Evolutionary conservation across 30 jellyfish, hydroid and myxozoan species (phyloP), one percentile per base, ranked within the genome.

Genomic region (Pelagia noctiluca): DNA sequence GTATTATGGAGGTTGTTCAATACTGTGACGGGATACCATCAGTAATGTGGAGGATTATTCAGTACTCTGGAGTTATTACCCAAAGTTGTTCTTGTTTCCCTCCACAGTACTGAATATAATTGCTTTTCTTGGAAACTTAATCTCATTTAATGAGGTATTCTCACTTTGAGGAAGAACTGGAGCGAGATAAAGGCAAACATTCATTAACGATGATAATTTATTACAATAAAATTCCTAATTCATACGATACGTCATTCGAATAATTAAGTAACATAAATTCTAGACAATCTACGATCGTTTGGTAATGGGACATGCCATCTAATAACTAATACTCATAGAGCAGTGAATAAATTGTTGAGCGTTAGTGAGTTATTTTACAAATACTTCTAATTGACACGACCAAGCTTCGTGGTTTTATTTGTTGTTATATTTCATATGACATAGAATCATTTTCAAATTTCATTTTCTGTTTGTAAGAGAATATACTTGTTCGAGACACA

Each of bases 281-380:
- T 10, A 18, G 3, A 70, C n/a, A 33, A 38, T 21, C 36, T 19
- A 28, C 50, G n/a, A 23, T n/a, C 42, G 23, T 22, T 35, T 34
- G 5, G 33, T 38, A 29, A 35, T 70, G 83, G 32, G n/a, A 70
- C 16, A 18, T 3, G 42, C 83, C 83, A 70, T 70, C 83, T 18
- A 32, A 28, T 23, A 70, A 16, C 24, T 38, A 32, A 18, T 70
- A 70, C 83, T 70, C 83, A 50, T 70, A 70, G 83, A 70, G 83
- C 83, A 70, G n/a, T 35, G 42, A 19, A 13, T 34, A 37, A 19
- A 5, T 34, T 29, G 32, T 70, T 38, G 12, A 31, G 31, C 5
- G 28, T 70, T 19, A 34, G 83, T n/a, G 23, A 12, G 23, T n/a
- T 70, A 70, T 70, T 34, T 70, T 70, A 70, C 83, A 70, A 70